phyloP scores from a whole-genome alignment of 2,888 invertebrate genomes.

The Calliphora vomitoria region DNA sequence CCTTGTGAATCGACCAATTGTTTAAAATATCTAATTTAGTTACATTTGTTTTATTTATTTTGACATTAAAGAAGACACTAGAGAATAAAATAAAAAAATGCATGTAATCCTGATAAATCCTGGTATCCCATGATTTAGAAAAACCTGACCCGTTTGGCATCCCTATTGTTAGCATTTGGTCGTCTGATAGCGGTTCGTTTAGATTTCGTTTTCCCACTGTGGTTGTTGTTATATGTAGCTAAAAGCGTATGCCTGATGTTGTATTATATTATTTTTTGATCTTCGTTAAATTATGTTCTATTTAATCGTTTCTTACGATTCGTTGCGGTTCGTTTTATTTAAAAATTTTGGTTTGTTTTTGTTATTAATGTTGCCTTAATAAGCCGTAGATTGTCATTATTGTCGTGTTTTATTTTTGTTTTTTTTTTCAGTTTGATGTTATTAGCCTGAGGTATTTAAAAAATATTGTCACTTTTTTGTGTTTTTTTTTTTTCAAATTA shows the following conservation, averaged over 20 bases:
- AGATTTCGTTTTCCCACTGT: slow-evolving; percentile 1
- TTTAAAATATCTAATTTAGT: no score
- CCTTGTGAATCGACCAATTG: no score
- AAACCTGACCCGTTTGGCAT: slow-evolving; percentile 28
- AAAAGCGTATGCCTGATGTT: slow-evolving; percentile 25
- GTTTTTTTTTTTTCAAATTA: slow-evolving; percentile 41
- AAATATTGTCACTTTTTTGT: slow-evolving; percentile 60
- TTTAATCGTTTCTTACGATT: slow-evolving; percentile 79
- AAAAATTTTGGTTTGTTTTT: slow-evolving; percentile 70
- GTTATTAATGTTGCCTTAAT: slow-evolving; percentile 75
- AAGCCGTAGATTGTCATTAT: slow-evolving; percentile 84
- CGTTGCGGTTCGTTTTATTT: slow-evolving; percentile 81
- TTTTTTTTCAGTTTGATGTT: slow-evolving; percentile 57
- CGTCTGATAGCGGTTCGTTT: slow-evolving; percentile 44
- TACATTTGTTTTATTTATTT: no score
- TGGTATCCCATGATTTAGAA: slow-evolving; percentile 20
- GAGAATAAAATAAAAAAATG: no score
- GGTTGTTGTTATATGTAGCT: slow-evolving; percentile 26
- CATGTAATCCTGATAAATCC: background rate
- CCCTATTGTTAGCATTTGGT: slow-evolving; percentile 73
- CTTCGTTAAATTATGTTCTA: slow-evolving; percentile 71
- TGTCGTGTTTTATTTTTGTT: slow-evolving; percentile 77
- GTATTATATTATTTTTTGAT: slow-evolving; percentile 47
- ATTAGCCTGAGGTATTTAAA: slow-evolving; percentile 55
- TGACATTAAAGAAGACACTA: no score